A percentile compares a stretch with the other conserved stretches of the same genome.
phyloP scores from a whole-genome alignment of 2,888 invertebrate species.

The Ommatoiulus sabulosus region DNA sequence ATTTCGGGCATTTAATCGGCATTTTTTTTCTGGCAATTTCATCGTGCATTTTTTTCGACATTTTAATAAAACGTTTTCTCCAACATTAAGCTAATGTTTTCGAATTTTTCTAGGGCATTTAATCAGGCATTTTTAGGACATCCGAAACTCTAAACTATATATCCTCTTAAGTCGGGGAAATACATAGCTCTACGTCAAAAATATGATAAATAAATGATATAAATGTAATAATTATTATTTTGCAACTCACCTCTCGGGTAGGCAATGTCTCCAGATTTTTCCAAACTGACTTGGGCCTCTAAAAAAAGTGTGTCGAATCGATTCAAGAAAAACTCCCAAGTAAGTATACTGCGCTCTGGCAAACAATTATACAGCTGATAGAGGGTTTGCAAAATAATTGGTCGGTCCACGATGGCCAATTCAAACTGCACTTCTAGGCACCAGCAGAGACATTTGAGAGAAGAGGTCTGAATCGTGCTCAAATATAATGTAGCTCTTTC shows the following conservation, averaged over 20 bases:
- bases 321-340: constrained; percentile 98
- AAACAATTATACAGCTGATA: constrained; percentile 94
- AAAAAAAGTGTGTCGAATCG: constrained; percentile 94
- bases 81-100: too few species aligned
- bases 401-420: constrained; percentile 94
- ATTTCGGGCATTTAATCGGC: too few species aligned
- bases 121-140: too few species aligned
- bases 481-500: constrained; percentile 92
- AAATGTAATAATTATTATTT: too few species aligned
- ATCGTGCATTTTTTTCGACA: too few species aligned
- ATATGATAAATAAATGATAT: too few species aligned
- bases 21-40: too few species aligned
- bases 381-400: constrained; percentile 94
- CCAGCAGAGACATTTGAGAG: constrained; percentile 87
- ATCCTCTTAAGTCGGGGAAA: too few species aligned
- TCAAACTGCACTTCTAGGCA: constrained; percentile 99
- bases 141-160: too few species aligned
- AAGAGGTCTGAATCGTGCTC: constrained; percentile 91
- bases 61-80: too few species aligned
- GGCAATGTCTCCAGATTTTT: constrained; percentile 85
- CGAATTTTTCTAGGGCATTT: too few species aligned
- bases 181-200: too few species aligned
- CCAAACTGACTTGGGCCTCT: constrained; percentile 93
- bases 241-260: constrained; percentile 81
- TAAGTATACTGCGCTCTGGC: constrained; percentile 85